phyloP scores from a whole-genome alignment of 2,797 vertebrate species.

The Acomys russatus region DNA sequence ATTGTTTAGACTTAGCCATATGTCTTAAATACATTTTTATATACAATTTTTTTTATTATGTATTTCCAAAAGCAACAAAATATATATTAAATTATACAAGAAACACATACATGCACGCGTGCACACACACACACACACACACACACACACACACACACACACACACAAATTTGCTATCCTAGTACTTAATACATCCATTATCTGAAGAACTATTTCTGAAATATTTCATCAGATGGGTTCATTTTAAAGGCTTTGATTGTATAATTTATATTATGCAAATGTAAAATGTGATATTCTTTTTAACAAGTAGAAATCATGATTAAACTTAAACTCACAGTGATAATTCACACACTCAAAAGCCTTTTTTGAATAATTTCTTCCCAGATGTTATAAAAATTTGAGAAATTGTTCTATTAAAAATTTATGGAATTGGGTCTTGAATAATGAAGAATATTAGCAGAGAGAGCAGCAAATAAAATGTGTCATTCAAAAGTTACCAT shows the following conservation, averaged over 20 bases:
- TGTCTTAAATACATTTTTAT: not conserved
- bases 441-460: constrained; percentile 54
- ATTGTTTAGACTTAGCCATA: not conserved
- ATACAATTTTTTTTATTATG: not conserved
- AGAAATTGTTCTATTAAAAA: constrained; percentile 58
- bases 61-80: not conserved
- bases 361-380: constrained; percentile 62
- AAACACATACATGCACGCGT: not conserved
- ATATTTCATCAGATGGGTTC: not conserved
- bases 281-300: constrained; percentile 24
- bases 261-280: constrained; percentile 31
- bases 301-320: constrained; percentile 24
- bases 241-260: constrained; percentile 30
- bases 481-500: constrained; percentile 52
- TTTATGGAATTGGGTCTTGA: constrained; percentile 43
- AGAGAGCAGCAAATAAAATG: constrained; percentile 52
- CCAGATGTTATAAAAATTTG: constrained; percentile 37
- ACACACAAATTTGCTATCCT: not conserved
- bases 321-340: constrained; percentile 46
- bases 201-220: constrained; percentile 42
- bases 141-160: not conserved
- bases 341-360: constrained; percentile 54
- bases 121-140: not conserved
- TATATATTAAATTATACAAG: not conserved
- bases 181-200: not conserved